phyloP scores from a whole-genome alignment of 2,797 vertebrate species.

The Smutsia temminckii region DNA sequence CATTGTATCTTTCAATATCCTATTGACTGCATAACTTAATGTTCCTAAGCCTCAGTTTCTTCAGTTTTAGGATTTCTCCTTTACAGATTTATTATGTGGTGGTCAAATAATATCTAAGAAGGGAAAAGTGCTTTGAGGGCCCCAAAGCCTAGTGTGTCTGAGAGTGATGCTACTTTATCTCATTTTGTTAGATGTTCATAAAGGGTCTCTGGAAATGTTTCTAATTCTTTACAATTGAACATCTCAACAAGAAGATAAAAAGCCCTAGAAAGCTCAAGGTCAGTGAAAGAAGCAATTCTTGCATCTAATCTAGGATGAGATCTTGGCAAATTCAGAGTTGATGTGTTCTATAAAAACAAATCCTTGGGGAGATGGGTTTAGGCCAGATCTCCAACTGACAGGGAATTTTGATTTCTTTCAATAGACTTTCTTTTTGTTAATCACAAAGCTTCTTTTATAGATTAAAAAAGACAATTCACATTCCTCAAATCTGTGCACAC shows the following conservation, averaged over 20 bases:
- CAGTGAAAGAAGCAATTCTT: background rate
- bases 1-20: background rate
- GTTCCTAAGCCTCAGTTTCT: background rate
- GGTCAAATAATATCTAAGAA: background rate
- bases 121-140: background rate
- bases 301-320: constrained; percentile 12
- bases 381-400: background rate
- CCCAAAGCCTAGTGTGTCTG: rapidly evolving
- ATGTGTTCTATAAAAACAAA: background rate
- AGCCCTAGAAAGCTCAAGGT: constrained; percentile 5
- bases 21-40: background rate
- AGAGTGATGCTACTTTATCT: background rate
- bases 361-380: background rate
- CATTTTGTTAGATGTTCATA: background rate
- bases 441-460: background rate
- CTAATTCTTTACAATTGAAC: constrained; percentile 42
- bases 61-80: background rate
- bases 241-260: constrained; percentile 48
- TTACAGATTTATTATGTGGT: background rate
- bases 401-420: background rate
- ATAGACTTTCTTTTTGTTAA: background rate
- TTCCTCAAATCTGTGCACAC: background rate
- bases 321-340: background rate
- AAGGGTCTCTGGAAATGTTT: constrained; percentile 9
- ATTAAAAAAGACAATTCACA: background rate